These are phyloP conservation scores for Percopsis transmontana DNA, from an alignment of 2,113 vertebrate genomes.

Conservation along the genomic window DNA sequence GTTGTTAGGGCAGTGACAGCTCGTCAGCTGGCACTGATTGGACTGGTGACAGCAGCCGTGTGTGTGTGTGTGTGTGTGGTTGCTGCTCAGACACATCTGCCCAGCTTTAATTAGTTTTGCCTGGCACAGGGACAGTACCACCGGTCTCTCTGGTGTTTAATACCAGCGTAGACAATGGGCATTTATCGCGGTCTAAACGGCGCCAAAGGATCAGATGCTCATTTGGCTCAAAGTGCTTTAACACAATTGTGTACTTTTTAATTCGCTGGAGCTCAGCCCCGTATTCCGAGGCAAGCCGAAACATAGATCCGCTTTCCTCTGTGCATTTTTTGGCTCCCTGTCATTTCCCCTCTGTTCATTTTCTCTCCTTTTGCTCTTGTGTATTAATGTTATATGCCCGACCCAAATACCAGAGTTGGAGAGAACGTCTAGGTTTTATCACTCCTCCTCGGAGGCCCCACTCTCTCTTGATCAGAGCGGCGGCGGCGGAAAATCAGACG, in stretches of 20 bases:
- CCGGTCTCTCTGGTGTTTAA: constrained; percentile 71
- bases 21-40: constrained; percentile 57
- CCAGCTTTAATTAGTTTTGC: constrained; percentile 76
- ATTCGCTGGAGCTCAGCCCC: constrained; percentile 31
- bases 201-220: constrained; percentile 50
- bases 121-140: constrained; percentile 54
- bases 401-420: constrained; percentile 40
- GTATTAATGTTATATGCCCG: constrained; percentile 46
- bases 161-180: constrained; percentile 63
- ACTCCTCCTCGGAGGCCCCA: not conserved
- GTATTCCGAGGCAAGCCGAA: constrained; percentile 17
- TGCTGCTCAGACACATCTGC: constrained; percentile 74
- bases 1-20: constrained; percentile 48
- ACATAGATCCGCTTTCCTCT: constrained; percentile 22
- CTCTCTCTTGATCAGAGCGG: constrained; percentile 35
- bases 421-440: constrained; percentile 22
- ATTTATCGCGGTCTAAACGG: constrained; percentile 69
- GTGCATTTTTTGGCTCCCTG: constrained; percentile 16
- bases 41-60: constrained; percentile 53
- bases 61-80: constrained; percentile 32
- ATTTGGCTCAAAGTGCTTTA: constrained; percentile 61
- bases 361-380: constrained; percentile 10
- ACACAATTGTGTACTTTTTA: constrained; percentile 55
- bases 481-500: constrained; percentile 15
- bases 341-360: constrained; percentile 1